Conservation (phyloP, 2,113 vertebrate genomes). For the Neofelis nebulosa region DNA sequence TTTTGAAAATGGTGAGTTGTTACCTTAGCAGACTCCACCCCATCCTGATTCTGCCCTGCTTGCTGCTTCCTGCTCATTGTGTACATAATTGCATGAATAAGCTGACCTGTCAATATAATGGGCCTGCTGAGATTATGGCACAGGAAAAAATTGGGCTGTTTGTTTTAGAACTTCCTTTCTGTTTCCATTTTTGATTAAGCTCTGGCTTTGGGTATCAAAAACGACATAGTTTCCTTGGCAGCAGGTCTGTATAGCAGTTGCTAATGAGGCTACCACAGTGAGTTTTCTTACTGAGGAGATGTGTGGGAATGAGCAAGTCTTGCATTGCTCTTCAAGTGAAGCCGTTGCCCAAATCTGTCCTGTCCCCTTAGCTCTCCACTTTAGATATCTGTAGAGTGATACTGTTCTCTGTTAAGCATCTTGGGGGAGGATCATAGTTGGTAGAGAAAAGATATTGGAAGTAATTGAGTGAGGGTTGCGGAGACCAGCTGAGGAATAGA, state of each 20-base stretch:
- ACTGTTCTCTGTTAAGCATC: background rate
- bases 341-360: background rate
- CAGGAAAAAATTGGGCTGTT: background rate
- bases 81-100: background rate
- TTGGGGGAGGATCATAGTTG: background rate
- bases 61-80: background rate
- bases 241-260: slow-evolving; percentile 31
- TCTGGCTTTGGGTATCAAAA: slow-evolving; percentile 51
- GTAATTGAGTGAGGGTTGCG: background rate
- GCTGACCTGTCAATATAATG: slow-evolving; percentile 29
- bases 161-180: slow-evolving; percentile 53
- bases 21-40: background rate
- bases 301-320: slow-evolving; percentile 36
- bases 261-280: slow-evolving; percentile 57
- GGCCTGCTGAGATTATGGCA: background rate
- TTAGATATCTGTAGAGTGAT: background rate
- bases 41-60: background rate
- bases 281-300: slow-evolving; percentile 54
- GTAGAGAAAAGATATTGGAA: background rate
- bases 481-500: background rate
- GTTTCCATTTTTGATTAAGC: slow-evolving; percentile 67
- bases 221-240: slow-evolving; percentile 60
- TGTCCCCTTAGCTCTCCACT: background rate
- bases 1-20: background rate
- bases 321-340: background rate